A percentile compares a stretch with the other conserved stretches of the same genome.
phyloP scores from a whole-genome alignment of 2,888 invertebrate species.

The Zaprionus obscuricornis region DNA sequence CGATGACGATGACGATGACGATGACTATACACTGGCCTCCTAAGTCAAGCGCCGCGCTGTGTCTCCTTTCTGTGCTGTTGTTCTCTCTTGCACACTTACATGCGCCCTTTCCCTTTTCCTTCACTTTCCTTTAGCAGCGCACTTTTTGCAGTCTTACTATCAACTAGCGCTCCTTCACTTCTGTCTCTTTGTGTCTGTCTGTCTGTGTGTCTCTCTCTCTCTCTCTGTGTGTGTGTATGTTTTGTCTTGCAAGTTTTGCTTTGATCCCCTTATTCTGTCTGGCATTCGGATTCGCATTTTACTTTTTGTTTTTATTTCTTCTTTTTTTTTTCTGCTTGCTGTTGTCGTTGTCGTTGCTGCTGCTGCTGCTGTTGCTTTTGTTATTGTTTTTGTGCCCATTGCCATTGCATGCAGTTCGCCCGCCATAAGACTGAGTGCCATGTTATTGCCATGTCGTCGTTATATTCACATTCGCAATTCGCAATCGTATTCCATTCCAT shows the following conservation, averaged over 20 bases:
- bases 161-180: slow-evolving; percentile 33
- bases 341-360: too few species aligned
- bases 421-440: slow-evolving; percentile 56
- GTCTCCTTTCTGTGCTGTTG: too few species aligned
- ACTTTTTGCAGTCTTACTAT: slow-evolving; percentile 2
- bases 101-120: background rate
- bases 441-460: slow-evolving; percentile 41
- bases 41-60: too few species aligned
- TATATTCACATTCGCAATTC: slow-evolving; percentile 15
- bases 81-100: background rate
- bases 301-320: too few species aligned
- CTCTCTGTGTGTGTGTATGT: background rate
- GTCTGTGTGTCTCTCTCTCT: background rate
- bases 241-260: slow-evolving; percentile 68
- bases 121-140: background rate
- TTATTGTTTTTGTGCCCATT: slow-evolving; percentile 71
- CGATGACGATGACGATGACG: too few species aligned
- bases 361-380: background rate
- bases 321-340: background rate
- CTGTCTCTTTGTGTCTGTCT: slow-evolving; percentile 35
- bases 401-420: slow-evolving; percentile 74
- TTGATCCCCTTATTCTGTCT: slow-evolving; percentile 75
- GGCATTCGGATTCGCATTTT: slow-evolving; percentile 39
- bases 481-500: background rate
- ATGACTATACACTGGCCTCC: slow-evolving; percentile 10